phyloP scores from a whole-genome alignment of 1,140 invertebrate species.

The Atta cephalotes region DNA sequence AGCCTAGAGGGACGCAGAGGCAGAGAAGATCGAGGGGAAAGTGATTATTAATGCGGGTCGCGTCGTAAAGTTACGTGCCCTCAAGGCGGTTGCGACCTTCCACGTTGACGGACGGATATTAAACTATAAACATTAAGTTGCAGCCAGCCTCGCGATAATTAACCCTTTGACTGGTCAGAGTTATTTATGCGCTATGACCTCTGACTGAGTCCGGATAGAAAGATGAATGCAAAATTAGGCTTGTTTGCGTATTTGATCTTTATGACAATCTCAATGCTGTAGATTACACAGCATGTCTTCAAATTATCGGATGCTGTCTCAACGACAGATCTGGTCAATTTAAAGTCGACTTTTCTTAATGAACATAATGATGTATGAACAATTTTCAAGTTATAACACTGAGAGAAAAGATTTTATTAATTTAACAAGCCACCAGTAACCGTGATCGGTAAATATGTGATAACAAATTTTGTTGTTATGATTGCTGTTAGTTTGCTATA shows the following conservation, averaged over 20 bases:
- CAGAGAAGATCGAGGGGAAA: background rate
- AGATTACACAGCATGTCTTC: background rate
- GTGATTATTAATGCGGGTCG: conserved; percentile 69
- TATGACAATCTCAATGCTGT: background rate
- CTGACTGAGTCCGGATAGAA: background rate
- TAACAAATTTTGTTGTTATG: too few species aligned
- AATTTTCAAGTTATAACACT: too few species aligned
- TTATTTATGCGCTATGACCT: conserved; percentile 31
- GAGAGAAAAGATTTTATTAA: too few species aligned
- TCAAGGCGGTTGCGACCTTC: conserved; percentile 66
- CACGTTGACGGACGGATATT: conserved; percentile 57
- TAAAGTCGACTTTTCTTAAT: too few species aligned
- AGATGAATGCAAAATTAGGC: conserved; percentile 26
- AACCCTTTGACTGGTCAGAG: conserved; percentile 44
- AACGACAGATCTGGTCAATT: too few species aligned
- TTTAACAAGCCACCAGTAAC: too few species aligned
- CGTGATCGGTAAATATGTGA: too few species aligned
- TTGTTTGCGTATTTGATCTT: background rate
- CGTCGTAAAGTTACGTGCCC: conserved; percentile 67
- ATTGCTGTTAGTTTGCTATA: too few species aligned
- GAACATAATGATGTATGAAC: too few species aligned
- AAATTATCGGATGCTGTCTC: background rate
- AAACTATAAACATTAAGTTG: conserved; percentile 38
- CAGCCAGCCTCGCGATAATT: conserved; percentile 15
- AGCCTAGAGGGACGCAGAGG: background rate